phyloP scores from a whole-genome alignment of 2,888 invertebrate genomes.

The Hemaris fuciformis region DNA sequence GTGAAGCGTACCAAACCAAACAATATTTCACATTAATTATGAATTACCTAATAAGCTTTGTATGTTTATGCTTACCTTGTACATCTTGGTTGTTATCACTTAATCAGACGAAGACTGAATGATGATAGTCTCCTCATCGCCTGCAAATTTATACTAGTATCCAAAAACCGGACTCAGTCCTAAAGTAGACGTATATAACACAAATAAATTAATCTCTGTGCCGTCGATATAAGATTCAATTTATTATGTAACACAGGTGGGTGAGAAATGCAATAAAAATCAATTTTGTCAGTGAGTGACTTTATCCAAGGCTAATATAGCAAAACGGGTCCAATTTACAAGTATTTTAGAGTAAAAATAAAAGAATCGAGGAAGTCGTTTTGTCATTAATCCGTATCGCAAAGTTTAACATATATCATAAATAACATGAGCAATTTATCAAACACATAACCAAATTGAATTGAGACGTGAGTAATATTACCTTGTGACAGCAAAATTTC shows the following conservation, averaged over 20 bases:
- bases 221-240: conserved; percentile 29
- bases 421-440: not conserved
- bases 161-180: conserved; percentile 31
- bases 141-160: conserved; percentile 33
- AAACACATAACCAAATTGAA: not conserved
- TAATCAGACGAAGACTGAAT: conserved; percentile 34
- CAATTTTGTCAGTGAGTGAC: conserved; percentile 27
- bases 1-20: too few relatives aligned
- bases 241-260: conserved; percentile 23
- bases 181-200: conserved; percentile 17
- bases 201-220: conserved; percentile 25
- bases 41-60: too few relatives aligned
- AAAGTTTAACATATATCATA: not conserved
- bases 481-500: not conserved
- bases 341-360: conserved; percentile 16
- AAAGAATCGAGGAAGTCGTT: conserved; percentile 11
- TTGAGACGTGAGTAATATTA: not conserved
- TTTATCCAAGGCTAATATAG: conserved; percentile 27
- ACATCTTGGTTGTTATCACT: conserved; percentile 28
- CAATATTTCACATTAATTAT: too few relatives aligned
- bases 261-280: conserved; percentile 35
- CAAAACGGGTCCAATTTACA: conserved; percentile 31
- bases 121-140: conserved; percentile 23
- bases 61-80: conserved; percentile 28
- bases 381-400: not conserved